Evolutionary conservation across 2,113 vertebrate genomes (phyloP).

Genomic region (Paralichthys olivaceus): DNA sequence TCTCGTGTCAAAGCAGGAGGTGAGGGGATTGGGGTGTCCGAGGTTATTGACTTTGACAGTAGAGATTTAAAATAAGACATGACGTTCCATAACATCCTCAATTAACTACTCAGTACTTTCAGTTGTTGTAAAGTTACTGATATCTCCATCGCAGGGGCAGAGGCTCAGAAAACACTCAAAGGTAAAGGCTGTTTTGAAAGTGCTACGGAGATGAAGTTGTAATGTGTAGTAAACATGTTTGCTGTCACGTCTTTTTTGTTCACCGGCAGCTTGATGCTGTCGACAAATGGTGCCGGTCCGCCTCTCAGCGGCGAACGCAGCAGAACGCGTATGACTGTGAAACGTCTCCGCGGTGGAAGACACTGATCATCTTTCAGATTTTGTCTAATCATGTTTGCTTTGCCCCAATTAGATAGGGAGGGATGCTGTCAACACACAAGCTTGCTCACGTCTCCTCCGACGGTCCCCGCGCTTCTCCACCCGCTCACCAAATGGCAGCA

Average conservation of each 20-base stretch:
- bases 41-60: neutral
- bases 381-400: constrained; percentile 78
- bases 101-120: too few relatives aligned
- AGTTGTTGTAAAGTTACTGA: too few relatives aligned
- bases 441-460: constrained; percentile 59
- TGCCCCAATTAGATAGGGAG: constrained; percentile 78
- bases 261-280: constrained; percentile 28
- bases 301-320: constrained; percentile 44
- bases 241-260: neutral
- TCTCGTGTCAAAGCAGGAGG: neutral
- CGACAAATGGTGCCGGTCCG: constrained; percentile 12
- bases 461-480: constrained; percentile 59
- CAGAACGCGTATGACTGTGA: constrained; percentile 39
- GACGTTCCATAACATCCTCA: too few relatives aligned
- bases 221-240: neutral
- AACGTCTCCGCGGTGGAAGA: constrained; percentile 59
- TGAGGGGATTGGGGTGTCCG: neutral
- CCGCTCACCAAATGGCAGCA: constrained; percentile 77
- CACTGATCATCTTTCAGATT: constrained; percentile 71
- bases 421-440: constrained; percentile 68
- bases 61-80: too few relatives aligned
- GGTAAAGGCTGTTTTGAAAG: neutral
- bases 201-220: neutral
- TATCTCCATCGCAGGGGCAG: too few relatives aligned
- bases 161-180: neutral